Evolutionary conservation across 2,113 vertebrate genomes (phyloP), one percentile per base, ranked within the genome.

Genomic region (Piprites chloris): DNA sequence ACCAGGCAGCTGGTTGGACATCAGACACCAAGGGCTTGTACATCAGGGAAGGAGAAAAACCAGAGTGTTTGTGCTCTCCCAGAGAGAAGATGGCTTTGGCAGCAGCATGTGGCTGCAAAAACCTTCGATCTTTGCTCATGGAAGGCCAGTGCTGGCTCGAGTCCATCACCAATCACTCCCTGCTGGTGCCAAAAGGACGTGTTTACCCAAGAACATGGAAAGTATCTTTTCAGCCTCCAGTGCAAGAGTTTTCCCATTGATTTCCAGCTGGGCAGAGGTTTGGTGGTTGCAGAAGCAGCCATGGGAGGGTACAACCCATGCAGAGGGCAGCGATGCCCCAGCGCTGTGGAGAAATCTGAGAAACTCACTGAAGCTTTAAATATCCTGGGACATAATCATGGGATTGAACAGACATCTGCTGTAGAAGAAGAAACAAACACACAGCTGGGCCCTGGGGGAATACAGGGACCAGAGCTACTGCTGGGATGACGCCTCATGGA

Each of bases 161-260:
- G 9, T 23, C 0, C 0, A 22, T 23, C 63, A 35, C 33, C 58
- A 68, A 0, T 28, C 17, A 14, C 37, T 0, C 3, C 9, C 37
- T 23, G 8, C 24, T 11, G 3, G 42, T 42, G 55, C 33, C 44
- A 35, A 32, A 41, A 78, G n/a, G 62, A 53, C 9, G 7, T 2
- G 1, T 50, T 61, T 19, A 37, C 20, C 17, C 10, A 2, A 46
- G 15, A 74, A 62, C 9, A 11, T 0, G 0, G 4, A n/a, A 47
- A 39, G 27, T 30, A 14, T 35, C 22, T 61, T 69, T 63, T 30
- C 56, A 71, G 32, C 6, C 27, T 53, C 46, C 56, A 62, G 20
- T 20, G 22, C 20, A 53, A 66, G 80, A 52, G 21, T 67, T 88
- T 69, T 58, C 39, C 9, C n/a, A 14, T 3, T 22, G 32, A 11